Conservation (phyloP, 2,113 vertebrate species). For the Thinocorus orbignyianus region DNA sequence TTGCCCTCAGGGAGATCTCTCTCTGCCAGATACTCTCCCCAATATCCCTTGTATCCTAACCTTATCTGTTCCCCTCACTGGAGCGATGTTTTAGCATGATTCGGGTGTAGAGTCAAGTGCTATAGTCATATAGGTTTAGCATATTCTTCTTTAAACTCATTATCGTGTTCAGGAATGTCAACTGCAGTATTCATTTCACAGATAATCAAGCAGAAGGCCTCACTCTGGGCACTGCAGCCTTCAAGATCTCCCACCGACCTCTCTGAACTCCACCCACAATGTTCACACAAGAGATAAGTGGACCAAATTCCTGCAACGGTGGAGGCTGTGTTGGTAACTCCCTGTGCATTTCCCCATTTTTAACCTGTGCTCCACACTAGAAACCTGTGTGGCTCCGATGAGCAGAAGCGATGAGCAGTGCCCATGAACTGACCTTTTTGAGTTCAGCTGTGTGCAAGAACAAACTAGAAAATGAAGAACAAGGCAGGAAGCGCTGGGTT, state of each 20-base stretch:
- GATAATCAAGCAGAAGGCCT: not conserved
- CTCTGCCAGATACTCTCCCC: not conserved
- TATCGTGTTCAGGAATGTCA: not conserved
- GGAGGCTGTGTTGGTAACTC: not conserved
- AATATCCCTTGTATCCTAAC: not conserved
- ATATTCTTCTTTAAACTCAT: not conserved
- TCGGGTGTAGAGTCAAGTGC: not conserved
- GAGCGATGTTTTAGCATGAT: not conserved
- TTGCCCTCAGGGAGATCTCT: not conserved
- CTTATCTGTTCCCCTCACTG: not conserved
- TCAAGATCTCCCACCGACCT: not conserved
- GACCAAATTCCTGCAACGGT: not conserved
- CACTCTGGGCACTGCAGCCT: not conserved
- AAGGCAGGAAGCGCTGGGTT: not conserved
- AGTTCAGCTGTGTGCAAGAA: not conserved
- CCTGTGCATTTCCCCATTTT: not conserved
- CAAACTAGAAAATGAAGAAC: slow-evolving; percentile 2
- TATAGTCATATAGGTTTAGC: not conserved
- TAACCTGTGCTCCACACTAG: accelerated
- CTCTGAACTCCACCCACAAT: not conserved
- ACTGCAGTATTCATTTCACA: not conserved
- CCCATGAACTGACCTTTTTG: not conserved
- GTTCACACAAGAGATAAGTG: too few relatives aligned
- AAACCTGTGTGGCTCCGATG: not conserved
- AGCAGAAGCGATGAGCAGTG: not conserved